Percentiles rank a stretch among this genome's conserved stretches.
phyloP scores from a whole-genome alignment of 1,140 invertebrate species.

The Drosophila novamexicana region DNA sequence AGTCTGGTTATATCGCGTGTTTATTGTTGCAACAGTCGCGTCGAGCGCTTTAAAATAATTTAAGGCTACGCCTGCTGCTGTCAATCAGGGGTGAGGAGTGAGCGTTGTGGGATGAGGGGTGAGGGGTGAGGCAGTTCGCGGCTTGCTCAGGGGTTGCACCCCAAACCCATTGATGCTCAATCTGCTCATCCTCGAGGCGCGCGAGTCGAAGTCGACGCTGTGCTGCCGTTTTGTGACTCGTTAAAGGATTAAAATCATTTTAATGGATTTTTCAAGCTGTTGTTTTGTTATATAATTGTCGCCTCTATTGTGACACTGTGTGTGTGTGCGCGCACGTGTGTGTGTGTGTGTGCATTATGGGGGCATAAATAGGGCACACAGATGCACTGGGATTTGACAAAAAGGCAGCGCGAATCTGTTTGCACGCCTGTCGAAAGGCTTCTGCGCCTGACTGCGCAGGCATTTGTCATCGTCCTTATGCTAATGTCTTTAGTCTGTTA shows the following conservation, averaged over 20 bases:
- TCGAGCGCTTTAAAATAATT: constrained; percentile 76
- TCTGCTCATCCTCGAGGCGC: constrained; percentile 22
- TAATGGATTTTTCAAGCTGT: constrained; percentile 83
- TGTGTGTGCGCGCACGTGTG: constrained; percentile 12
- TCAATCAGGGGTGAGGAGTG: background rate
- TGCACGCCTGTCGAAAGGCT: constrained; percentile 34
- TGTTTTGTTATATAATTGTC: constrained; percentile 82
- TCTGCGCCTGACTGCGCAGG: constrained; percentile 40
- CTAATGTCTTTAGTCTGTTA: constrained; percentile 66
- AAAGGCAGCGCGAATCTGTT: constrained; percentile 33
- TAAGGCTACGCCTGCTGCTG: constrained; percentile 58
- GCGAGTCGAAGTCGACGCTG: constrained; percentile 28
- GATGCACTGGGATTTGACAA: constrained; percentile 15
- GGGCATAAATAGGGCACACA: constrained; percentile 70
- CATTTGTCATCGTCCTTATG: constrained; percentile 77
- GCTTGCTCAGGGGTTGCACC: constrained; percentile 24
- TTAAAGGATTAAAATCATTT: constrained; percentile 83
- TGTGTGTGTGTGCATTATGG: constrained; percentile 32
- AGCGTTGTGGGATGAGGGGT: background rate
- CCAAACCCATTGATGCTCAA: constrained; percentile 44
- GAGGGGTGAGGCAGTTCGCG: background rate
- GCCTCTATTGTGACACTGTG: constrained; percentile 55
- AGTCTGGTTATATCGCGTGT: constrained; percentile 79
- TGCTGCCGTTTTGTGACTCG: constrained; percentile 71
- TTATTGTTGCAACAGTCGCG: constrained; percentile 81